Evolutionary conservation across 23 tunicate genomes (phyloP).

Genomic region (Aplidium turbinatum): DNA sequence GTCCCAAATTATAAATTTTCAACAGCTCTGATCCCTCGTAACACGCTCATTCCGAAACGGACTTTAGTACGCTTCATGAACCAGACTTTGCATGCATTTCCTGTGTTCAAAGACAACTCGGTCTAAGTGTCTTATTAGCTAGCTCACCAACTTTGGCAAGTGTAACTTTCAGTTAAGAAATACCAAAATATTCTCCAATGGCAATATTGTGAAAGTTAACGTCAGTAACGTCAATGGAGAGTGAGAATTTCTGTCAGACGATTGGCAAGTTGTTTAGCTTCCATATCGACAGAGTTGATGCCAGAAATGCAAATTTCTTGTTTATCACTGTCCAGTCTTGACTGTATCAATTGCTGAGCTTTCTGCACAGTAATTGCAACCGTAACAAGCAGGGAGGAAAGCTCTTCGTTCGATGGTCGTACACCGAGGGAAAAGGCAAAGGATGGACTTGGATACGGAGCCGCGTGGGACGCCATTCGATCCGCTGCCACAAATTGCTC

Average conservation of each 20-base stretch:
- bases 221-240: too few relatives aligned
- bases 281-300: constrained; percentile 56
- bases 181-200: too few relatives aligned
- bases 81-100: too few relatives aligned
- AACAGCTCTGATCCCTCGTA: too few relatives aligned
- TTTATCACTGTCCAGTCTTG: constrained; percentile 22
- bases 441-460: constrained; percentile 23
- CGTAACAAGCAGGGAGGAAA: constrained; percentile 32
- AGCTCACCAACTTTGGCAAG: too few relatives aligned
- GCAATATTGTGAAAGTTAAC: too few relatives aligned
- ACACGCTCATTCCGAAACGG: too few relatives aligned
- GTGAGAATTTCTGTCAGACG: constrained; percentile 13
- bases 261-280: constrained; percentile 42
- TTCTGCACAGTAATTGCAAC: constrained; percentile 50
- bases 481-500: constrained; percentile 24
- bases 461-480: not conserved
- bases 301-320: constrained; percentile 65
- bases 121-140: too few relatives aligned
- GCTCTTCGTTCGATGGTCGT: constrained; percentile 28
- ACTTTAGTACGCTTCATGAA: too few relatives aligned
- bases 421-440: constrained; percentile 68
- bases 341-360: constrained; percentile 50
- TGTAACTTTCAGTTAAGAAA: too few relatives aligned
- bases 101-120: too few relatives aligned
- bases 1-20: too few relatives aligned